Percentiles rank a stretch among this genome's conserved stretches.
These are phyloP conservation scores for Sardina pilchardus DNA, from an alignment of 2,113 vertebrate genomes.

Conservation along the genomic window DNA sequence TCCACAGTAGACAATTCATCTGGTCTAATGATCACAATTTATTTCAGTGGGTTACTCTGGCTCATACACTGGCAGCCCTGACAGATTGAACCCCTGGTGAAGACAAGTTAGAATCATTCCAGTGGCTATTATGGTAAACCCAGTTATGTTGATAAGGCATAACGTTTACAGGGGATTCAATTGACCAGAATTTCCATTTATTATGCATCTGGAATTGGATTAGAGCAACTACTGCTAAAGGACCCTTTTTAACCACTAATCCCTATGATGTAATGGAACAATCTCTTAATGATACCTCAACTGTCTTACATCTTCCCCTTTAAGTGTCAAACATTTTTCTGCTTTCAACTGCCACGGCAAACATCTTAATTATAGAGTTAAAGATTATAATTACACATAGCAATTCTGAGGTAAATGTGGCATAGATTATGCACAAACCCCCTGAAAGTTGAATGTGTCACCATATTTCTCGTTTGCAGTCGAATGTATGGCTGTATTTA, in stretches of 20 bases:
- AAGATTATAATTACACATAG: not conserved
- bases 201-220: not conserved
- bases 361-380: not conserved
- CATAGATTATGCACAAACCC: not conserved
- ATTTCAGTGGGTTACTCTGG: no score
- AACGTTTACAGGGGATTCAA: not conserved
- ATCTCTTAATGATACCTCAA: not conserved
- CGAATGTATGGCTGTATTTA: not conserved
- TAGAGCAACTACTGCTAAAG: not conserved
- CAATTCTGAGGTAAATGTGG: not conserved
- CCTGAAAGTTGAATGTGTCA: not conserved
- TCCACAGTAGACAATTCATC: no score
- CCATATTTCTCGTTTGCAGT: not conserved
- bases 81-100: not conserved
- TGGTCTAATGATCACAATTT: no score
- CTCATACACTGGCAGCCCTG: not conserved
- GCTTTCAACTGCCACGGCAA: not conserved
- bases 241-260: not conserved
- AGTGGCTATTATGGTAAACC: no score
- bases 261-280: not conserved
- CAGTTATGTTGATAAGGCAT: not conserved
- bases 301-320: not conserved
- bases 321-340: not conserved
- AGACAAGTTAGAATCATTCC: not conserved
- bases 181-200: not conserved